Evolutionary conservation across 2,797 vertebrate species (phyloP), one percentile per base, ranked within the genome.

Genomic region (Peromyscus aztecus): DNA sequence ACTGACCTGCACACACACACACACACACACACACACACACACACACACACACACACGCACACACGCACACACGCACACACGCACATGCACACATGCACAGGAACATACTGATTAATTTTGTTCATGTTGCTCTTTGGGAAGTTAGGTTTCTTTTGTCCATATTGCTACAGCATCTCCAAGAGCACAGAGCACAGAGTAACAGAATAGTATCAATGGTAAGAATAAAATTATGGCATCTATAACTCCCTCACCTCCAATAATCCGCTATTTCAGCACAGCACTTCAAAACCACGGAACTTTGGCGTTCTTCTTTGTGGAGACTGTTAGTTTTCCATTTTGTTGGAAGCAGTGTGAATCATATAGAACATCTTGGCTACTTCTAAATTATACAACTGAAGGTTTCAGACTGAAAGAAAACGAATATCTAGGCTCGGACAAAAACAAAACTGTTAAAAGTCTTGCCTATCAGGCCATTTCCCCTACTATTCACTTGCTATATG

Each of bases 371-470:
- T 78, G 92, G 8, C 17, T 75, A 49, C 75, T 94, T 80, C 81
- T 67, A 85, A 91, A 11, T 52, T 81, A 63, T 34, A 19, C 19
- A 75, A n/a, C 2, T 90, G 21, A 96, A 91, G 40, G 49, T 89
- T 40, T 86, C 69, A 37, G 17, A 71, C 24, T 52, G 75, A 90
- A 92, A 89, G 29, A 46, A 93, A 27, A 94, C 34, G 7, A 76
- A 24, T 27, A 10, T 55, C 4, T 10, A 83, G 34, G 29, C n/a
- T 89, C 43, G 19, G 17, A 43, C 49, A 63, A 89, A 29, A 34
- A 16, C 24, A 89, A 77, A 92, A 71, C 73, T 85, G 59, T 63
- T 73, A 83, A 89, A 94, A 95, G 89, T 57, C 49, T 63, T 85
- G 31, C 40, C 73, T 34, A 23, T 57, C 14, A 2, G 19, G 65